Percentiles rank a stretch among this genome's conserved stretches.
Evolutionary conservation across 1,140 invertebrate genomes (phyloP).

Genomic region (Xylocopa sonorina): DNA sequence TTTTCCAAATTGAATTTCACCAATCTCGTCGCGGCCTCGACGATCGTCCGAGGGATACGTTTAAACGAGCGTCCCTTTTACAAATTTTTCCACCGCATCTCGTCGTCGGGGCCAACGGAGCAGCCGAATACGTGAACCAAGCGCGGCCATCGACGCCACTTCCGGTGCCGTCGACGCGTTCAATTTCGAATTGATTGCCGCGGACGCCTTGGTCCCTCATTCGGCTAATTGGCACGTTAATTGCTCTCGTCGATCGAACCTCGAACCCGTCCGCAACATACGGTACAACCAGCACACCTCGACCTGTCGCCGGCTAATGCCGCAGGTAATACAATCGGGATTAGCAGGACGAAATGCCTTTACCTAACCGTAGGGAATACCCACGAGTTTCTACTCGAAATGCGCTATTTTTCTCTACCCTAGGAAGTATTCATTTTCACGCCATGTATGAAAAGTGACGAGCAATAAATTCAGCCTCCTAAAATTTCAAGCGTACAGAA

Average conservation of each 20-base stretch:
- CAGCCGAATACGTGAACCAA: not conserved
- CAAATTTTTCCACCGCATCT: not conserved
- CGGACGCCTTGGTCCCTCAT: slow-evolving; percentile 47
- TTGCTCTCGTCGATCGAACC: slow-evolving; percentile 64
- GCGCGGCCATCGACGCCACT: slow-evolving; percentile 63
- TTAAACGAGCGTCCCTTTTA: too few species aligned
- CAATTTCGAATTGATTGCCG: slow-evolving; percentile 72
- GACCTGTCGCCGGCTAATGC: slow-evolving; percentile 29
- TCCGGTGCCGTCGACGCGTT: slow-evolving; percentile 69
- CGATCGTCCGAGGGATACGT: too few species aligned
- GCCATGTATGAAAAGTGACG: too few species aligned
- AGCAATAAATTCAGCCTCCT: too few species aligned
- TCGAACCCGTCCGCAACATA: not conserved
- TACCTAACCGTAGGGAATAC: slow-evolving; percentile 24
- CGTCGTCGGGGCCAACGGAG: not conserved
- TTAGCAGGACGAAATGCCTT: slow-evolving; percentile 43
- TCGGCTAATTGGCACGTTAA: slow-evolving; percentile 72
- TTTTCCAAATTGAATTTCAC: not conserved
- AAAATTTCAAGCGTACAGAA: too few species aligned
- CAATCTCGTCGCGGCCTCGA: not conserved
- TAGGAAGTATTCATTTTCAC: too few species aligned
- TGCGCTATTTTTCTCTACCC: too few species aligned
- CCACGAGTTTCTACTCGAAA: not conserved
- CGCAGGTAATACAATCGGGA: slow-evolving; percentile 22
- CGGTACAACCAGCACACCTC: not conserved